Evolutionary conservation across 2,797 vertebrate species (phyloP).

Genomic region (Carapus acus): DNA sequence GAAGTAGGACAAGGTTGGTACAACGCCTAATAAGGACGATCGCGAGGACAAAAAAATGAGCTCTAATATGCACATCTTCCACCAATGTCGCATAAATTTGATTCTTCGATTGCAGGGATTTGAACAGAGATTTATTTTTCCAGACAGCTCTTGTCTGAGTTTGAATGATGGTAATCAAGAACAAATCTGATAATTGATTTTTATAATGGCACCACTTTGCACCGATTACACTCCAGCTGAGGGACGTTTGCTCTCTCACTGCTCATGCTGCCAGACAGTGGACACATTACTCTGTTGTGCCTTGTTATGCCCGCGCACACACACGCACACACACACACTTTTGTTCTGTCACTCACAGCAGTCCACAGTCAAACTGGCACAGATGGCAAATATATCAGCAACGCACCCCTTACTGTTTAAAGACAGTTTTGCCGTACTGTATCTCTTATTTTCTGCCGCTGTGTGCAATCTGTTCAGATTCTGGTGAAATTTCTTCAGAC

Average conservation of each 20-base stretch:
- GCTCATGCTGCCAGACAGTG: not conserved
- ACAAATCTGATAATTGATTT: slow-evolving; percentile 27
- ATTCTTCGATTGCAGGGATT: too few relatives aligned
- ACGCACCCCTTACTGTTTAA: too few relatives aligned
- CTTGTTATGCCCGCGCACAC: too few relatives aligned
- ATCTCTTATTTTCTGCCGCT: too few relatives aligned
- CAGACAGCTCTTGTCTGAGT: slow-evolving; percentile 11
- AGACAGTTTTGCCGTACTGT: too few relatives aligned
- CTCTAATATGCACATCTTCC: slow-evolving; percentile 6
- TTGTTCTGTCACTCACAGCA: too few relatives aligned
- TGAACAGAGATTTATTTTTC: not conserved
- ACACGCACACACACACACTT: slow-evolving; percentile 2
- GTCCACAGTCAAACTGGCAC: not conserved
- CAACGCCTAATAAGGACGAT: too few relatives aligned
- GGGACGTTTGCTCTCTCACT: slow-evolving; percentile 8
- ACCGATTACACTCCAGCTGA: slow-evolving; percentile 22
- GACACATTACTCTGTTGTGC: too few relatives aligned
- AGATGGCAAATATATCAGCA: slow-evolving; percentile 15
- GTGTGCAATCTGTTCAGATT: too few relatives aligned
- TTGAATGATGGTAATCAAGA: slow-evolving; percentile 41
- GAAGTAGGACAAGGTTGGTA: slow-evolving; percentile 15
- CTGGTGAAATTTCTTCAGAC: too few relatives aligned
- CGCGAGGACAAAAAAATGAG: not conserved
- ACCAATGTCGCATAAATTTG: not conserved
- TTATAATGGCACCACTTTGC: slow-evolving; percentile 10